Conservation (phyloP, 2,113 vertebrate genomes). For the Stercorarius parasiticus region DNA sequence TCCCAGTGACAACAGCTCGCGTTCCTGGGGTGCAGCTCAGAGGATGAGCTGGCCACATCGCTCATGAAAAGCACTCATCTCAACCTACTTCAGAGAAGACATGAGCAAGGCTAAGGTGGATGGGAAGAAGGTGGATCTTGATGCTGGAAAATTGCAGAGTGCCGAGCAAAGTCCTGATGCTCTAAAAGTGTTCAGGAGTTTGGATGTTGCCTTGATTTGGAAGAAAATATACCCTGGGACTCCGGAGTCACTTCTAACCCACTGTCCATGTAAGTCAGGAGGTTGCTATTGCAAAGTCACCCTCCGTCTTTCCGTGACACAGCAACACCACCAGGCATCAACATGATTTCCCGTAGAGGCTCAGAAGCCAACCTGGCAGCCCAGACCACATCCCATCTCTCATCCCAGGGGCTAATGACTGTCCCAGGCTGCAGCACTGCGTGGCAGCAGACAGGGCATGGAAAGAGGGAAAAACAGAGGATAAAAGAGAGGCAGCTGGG, state of each 20-base stretch:
- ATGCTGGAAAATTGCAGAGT: background rate
- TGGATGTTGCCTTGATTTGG: background rate
- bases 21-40: background rate
- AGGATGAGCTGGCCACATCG: background rate
- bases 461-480: background rate
- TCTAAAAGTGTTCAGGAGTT: background rate
- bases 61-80: background rate
- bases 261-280: background rate
- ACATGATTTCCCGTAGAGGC: accelerated
- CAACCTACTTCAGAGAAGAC: background rate
- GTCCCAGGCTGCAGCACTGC: background rate
- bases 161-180: background rate
- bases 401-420: background rate
- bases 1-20: accelerated
- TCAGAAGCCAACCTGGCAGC: background rate
- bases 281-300: background rate
- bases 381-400: too few species aligned
- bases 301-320: accelerated
- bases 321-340: background rate
- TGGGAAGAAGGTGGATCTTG: background rate
- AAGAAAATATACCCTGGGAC: accelerated
- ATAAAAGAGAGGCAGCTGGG: background rate
- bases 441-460: background rate
- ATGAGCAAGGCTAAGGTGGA: background rate
- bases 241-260: background rate